Evolutionary conservation across 2,797 vertebrate species (phyloP), one percentile per base, ranked within the genome.

Genomic region (Tokudaia muenninki): DNA sequence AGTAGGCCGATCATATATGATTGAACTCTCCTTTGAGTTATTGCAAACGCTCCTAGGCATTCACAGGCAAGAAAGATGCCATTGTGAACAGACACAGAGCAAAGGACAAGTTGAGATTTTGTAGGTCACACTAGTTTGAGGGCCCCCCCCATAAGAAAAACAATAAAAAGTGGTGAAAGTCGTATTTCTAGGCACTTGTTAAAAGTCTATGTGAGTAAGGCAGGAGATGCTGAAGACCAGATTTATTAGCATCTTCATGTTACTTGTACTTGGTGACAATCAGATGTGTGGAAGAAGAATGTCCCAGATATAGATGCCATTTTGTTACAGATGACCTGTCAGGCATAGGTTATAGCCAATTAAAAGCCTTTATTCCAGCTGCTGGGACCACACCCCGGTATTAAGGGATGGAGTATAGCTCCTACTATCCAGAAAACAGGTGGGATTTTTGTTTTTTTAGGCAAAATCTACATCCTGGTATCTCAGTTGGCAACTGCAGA

Each of bases 21-120:
- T 75, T 95, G 78, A 95, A 14, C 14, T 93, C 89, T 92, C 47
- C 86, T 94, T 92, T 84, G 65, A 67, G 59, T 77, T 83, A 6
- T 80, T 91, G 26, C 16, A 94, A 90, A 83, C 31, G 26, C 22
- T 96, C 52, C 19, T 55, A 75, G 41, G 1, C 44, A 94, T 50
- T 89, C 59, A 57, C 41, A 44, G 65, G 79, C 70, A 89, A 63
- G 63, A 95, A 95, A 86, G 34, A 72, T 79, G 21, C n/a, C 75
- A 80, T 75, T 14, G 26, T 86, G 34, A 41, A 79, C 61, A 95
- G 92, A 79, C 21, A 70, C 0, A 92, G 65, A 92, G 21, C 8
- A 95, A 93, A 21, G 34, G 50, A 77, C 41, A 92, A 31, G 19
- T 11, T 24, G 19, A 29, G 37, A 31, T 79, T 82, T 97, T 94